Conservation (phyloP, 2,113 vertebrate genomes). For the Pollachius pollachius region DNA sequence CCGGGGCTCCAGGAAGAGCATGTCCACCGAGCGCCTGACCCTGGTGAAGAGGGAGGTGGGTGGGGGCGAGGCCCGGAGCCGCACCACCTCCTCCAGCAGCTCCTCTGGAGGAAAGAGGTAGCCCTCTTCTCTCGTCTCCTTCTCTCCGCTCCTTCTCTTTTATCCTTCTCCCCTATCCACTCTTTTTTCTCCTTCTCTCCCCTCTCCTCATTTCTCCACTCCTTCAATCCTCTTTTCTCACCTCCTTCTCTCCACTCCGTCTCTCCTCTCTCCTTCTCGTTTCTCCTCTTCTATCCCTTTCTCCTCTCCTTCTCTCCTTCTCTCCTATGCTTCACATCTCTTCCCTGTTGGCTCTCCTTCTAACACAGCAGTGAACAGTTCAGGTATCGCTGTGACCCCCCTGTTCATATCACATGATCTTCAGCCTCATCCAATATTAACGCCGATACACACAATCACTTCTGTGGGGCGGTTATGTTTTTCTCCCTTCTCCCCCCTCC, state of each 20-base stretch:
- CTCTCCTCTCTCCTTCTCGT: background rate
- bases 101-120: constrained; percentile 80
- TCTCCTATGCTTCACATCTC: background rate
- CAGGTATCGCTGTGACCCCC: too few species aligned
- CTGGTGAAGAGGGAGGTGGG: constrained; percentile 73
- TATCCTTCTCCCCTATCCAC: too few species aligned
- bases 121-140: background rate
- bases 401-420: too few species aligned
- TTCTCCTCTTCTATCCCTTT: background rate
- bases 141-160: background rate
- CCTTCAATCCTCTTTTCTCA: background rate
- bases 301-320: background rate
- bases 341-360: background rate
- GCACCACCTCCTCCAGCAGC: constrained; percentile 84
- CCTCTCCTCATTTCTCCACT: background rate
- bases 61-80: constrained; percentile 76
- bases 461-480: too few species aligned
- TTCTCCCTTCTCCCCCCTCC: too few species aligned
- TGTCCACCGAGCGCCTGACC: constrained; percentile 85
- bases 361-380: too few species aligned
- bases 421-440: too few species aligned
- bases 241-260: background rate
- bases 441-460: too few species aligned
- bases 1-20: constrained; percentile 70
- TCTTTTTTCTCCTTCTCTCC: too few species aligned